Base-by-base conservation (phyloP, 2,888 invertebrate species). In the Standfussiana lucernea region DNA sequence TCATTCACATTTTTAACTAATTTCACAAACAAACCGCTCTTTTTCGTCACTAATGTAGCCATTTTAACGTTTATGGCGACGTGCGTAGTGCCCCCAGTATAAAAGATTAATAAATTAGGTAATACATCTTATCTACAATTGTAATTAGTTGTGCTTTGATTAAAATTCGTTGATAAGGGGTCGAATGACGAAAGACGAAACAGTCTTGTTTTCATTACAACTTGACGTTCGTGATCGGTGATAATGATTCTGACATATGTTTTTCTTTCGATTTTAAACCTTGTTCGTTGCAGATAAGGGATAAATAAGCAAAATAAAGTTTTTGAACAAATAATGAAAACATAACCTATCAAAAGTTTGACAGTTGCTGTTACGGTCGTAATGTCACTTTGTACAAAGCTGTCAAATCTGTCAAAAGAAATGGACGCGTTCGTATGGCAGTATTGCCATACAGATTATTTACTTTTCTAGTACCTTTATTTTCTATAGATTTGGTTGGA, bases 41-140 rank as follows among this genome's bases (percentile, higher is more conserved):
- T 94, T 90, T 93, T 93, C 47, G 89, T 89, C 37, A 93, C 82
- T 85, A 94, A 91, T 90, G 84, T 92, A 77, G 95, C 87, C 95
- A 96, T 96, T 86, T 91, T 93, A 83, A 70, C 69, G 73, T 82
- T 80, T 81, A 82, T 79, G 47, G 66, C 71, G 77, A 78, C 77
- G 70, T 82, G 78, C 77, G 79, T 76, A 81, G 76, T 84, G 79
- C 79, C 77, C 78, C 83, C 65, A 84, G 76, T 84, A 45, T 64
- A 75, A 85, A 87, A 83, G 86, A 85, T 85, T 86, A 92, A 89
- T 91, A 89, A 90, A 88, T 93, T 93, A 93, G 92, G 93, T 93
- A 93, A 93, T 91, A 88, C 90, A 91, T 93, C 92, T 95, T 96
- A 96, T 96, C 96, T 95, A 89, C 93, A 95, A 95, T 95, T 94